These are phyloP conservation scores for Volucella inanis DNA, from an alignment of 2,888 invertebrate genomes.

Conservation along the genomic window DNA sequence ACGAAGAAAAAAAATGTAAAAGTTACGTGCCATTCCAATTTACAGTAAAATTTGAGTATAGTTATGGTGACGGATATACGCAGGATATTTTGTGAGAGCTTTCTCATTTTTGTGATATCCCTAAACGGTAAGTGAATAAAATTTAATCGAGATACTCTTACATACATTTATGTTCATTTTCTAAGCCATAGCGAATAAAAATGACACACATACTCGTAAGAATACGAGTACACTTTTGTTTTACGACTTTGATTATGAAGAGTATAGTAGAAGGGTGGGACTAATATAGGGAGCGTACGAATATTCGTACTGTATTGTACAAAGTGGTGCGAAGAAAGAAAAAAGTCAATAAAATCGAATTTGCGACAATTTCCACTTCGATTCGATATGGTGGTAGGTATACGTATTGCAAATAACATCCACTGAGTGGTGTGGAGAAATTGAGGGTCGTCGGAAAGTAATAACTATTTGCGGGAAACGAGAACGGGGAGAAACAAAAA, in stretches of 20 bases:
- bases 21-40: constrained; percentile 70
- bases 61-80: constrained; percentile 74
- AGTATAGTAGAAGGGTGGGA: background rate
- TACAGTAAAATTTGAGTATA: constrained; percentile 74
- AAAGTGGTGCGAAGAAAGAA: constrained; percentile 1
- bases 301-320: constrained; percentile 8
- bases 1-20: constrained; percentile 71
- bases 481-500: constrained; percentile 9
- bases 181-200: background rate
- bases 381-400: constrained; percentile 18
- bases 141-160: constrained; percentile 40
- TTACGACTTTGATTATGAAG: too few relatives aligned
- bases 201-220: background rate
- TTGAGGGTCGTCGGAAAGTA: constrained; percentile 20
- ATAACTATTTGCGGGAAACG: constrained; percentile 19
- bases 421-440: background rate
- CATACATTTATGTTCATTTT: constrained; percentile 48
- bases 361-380: constrained; percentile 55
- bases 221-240: background rate
- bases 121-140: constrained; percentile 74
- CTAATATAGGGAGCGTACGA: background rate
- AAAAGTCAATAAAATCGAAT: constrained; percentile 56
- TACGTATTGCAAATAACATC: constrained; percentile 19
- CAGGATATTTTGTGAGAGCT: constrained; percentile 71
- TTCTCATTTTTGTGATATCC: constrained; percentile 75